Evolutionary conservation across 2,113 vertebrate genomes (phyloP).

Genomic region (Pseudorasbora parva): DNA sequence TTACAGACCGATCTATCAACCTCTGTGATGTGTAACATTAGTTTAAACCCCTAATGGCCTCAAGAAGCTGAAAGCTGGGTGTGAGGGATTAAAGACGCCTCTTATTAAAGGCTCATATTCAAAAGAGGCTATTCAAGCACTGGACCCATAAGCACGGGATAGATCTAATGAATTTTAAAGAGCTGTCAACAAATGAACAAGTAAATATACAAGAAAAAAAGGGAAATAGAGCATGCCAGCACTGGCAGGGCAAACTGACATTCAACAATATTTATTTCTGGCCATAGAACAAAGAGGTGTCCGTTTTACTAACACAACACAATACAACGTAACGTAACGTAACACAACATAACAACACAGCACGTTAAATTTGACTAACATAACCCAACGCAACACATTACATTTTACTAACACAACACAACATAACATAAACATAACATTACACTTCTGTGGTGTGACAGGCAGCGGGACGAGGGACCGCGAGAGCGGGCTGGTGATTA

Average conservation of each 20-base stretch:
- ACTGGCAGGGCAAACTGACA: neutral
- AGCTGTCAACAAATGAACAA: neutral
- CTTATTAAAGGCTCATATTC: conserved; percentile 23
- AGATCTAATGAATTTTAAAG: conserved; percentile 10
- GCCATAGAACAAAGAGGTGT: neutral
- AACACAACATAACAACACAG: too few relatives aligned
- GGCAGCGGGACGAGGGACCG: too few relatives aligned
- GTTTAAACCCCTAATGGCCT: conserved; percentile 25
- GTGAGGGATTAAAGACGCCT: conserved; percentile 22
- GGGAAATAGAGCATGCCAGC: neutral
- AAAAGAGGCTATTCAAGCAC: conserved; percentile 6
- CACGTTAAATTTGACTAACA: too few relatives aligned
- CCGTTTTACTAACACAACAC: too few relatives aligned
- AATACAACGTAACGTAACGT: too few relatives aligned
- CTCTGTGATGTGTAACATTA: conserved; percentile 3
- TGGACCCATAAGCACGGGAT: conserved; percentile 6
- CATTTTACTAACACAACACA: too few relatives aligned
- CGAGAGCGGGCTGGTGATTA: too few relatives aligned
- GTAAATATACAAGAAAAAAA: neutral
- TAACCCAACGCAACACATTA: too few relatives aligned
- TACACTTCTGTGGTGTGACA: too few relatives aligned
- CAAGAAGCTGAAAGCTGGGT: conserved; percentile 12
- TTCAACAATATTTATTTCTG: neutral
- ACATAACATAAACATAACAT: too few relatives aligned
- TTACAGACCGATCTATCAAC: conserved; percentile 40